Evolutionary conservation across 1,140 invertebrate species (phyloP).

Genomic region (Trissolcus basalis): DNA sequence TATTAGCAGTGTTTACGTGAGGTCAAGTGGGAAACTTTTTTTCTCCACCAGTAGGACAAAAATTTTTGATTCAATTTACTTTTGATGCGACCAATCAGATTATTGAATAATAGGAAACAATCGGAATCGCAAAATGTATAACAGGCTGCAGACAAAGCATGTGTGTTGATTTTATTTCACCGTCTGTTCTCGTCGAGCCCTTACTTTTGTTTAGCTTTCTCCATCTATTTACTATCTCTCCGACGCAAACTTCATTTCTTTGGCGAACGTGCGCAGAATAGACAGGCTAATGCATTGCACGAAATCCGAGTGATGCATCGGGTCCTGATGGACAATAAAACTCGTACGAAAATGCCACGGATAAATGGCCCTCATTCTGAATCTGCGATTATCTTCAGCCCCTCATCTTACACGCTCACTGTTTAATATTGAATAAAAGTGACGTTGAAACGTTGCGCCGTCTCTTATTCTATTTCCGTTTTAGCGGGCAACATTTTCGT

Average conservation of each 20-base stretch:
- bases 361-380: conserved; percentile 34
- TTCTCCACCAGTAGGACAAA: too few relatives aligned
- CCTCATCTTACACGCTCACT: conserved; percentile 18
- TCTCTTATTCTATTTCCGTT: conserved; percentile 44
- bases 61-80: too few relatives aligned
- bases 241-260: conserved; percentile 58
- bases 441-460: conserved; percentile 12
- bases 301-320: conserved; percentile 46
- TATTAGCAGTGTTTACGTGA: background rate
- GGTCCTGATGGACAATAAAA: conserved; percentile 45
- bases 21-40: conserved; percentile 6
- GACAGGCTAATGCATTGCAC: conserved; percentile 39
- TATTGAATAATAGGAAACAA: too few relatives aligned
- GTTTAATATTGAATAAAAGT: conserved; percentile 40
- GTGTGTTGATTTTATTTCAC: conserved; percentile 12
- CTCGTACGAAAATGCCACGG: conserved; percentile 32
- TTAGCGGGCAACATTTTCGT: conserved; percentile 30
- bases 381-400: conserved; percentile 26
- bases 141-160: too few relatives aligned
- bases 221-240: conserved; percentile 54
- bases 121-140: too few relatives aligned
- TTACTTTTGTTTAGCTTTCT: conserved; percentile 34
- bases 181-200: conserved; percentile 18
- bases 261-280: conserved; percentile 59
- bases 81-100: too few relatives aligned